A percentile compares a stretch with the other conserved stretches of the same genome.
phyloP scores from a whole-genome alignment of 2,797 vertebrate genomes.

The Synaphobranchus kaupii region DNA sequence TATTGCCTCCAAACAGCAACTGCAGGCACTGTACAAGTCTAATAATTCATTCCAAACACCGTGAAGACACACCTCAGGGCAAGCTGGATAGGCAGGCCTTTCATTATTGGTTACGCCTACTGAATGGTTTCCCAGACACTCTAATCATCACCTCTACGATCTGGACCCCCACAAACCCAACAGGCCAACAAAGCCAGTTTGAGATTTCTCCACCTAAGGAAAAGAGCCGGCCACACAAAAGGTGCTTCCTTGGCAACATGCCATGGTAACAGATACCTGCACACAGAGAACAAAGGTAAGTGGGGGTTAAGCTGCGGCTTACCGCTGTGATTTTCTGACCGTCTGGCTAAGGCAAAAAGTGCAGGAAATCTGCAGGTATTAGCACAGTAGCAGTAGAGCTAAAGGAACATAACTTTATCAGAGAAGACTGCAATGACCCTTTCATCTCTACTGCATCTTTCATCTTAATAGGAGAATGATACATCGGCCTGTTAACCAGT shows the following conservation, averaged over 20 bases:
- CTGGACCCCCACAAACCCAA: slow-evolving; percentile 37
- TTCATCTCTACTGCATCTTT: not conserved
- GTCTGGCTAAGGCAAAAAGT: not conserved
- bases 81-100: slow-evolving; percentile 37
- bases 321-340: not conserved
- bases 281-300: slow-evolving; percentile 27
- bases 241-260: slow-evolving; percentile 38
- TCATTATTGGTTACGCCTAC: slow-evolving; percentile 27
- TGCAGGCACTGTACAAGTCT: not conserved
- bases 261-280: slow-evolving; percentile 32
- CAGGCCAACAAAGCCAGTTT: slow-evolving; percentile 34
- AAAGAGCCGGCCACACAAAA: slow-evolving; percentile 42
- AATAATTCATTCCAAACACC: not conserved
- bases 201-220: slow-evolving; percentile 19
- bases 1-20: not conserved
- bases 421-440: not conserved
- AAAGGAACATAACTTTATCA: not conserved
- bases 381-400: not conserved
- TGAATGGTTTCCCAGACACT: slow-evolving; percentile 48
- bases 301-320: not conserved
- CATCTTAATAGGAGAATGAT: no score
- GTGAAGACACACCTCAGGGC: not conserved
- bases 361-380: not conserved
- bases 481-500: not conserved
- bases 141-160: slow-evolving; percentile 11